phyloP scores from a whole-genome alignment of 2,888 invertebrate genomes.

The Pristionchus mayeri region DNA sequence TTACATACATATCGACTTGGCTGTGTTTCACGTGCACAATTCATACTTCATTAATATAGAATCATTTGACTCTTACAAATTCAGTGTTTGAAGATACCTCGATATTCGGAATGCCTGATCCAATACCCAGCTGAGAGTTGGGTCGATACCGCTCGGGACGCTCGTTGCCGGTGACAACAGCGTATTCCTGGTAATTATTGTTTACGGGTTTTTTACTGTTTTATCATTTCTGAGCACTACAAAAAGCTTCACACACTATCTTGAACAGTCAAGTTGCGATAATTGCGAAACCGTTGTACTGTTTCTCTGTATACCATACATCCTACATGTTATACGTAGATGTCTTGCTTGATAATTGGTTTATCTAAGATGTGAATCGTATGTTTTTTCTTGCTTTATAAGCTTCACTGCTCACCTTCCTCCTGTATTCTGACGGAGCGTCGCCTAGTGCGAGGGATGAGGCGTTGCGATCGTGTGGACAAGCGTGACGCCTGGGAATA shows the following conservation, averaged over 20 bases:
- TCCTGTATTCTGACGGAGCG: slow-evolving; percentile 52
- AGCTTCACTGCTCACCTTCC: slow-evolving; percentile 55
- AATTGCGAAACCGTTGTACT: too few relatives aligned
- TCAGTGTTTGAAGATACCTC: neutral
- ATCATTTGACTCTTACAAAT: neutral
- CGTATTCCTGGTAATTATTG: slow-evolving; percentile 54
- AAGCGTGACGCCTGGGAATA: slow-evolving; percentile 69
- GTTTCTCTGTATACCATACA: too few relatives aligned
- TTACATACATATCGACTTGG: too few relatives aligned
- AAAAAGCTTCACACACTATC: neutral
- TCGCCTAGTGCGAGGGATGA: slow-evolving; percentile 66
- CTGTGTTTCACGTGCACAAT: too few relatives aligned
- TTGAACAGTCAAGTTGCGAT: too few relatives aligned
- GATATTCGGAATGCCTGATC: slow-evolving; percentile 15
- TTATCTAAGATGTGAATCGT: too few relatives aligned
- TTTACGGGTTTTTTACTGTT: too few relatives aligned
- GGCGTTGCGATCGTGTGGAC: slow-evolving; percentile 71
- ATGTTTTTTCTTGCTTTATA: too few relatives aligned
- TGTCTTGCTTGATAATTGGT: too few relatives aligned
- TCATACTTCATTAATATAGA: too few relatives aligned
- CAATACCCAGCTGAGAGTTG: slow-evolving; percentile 30
- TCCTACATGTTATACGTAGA: too few relatives aligned
- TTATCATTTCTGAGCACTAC: neutral
- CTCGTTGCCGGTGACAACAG: slow-evolving; percentile 46
- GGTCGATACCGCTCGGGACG: slow-evolving; percentile 24